These are phyloP conservation scores for Salvelinus alpinus DNA, from an alignment of 2,113 vertebrate species.

Conservation along the genomic window DNA sequence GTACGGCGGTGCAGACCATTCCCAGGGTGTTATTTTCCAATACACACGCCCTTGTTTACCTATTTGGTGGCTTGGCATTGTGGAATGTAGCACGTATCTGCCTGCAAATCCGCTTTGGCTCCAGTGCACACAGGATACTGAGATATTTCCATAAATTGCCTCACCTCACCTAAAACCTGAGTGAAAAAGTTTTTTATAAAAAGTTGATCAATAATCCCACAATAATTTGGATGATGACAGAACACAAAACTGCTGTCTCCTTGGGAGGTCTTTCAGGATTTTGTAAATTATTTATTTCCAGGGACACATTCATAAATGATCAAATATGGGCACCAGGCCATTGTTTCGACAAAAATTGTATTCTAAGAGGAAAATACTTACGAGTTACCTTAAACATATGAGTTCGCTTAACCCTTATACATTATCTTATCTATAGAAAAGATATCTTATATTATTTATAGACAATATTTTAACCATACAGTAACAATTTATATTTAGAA, in stretches of 20 bases:
- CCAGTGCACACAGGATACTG: slow-evolving; percentile 39
- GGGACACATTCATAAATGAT: too few relatives aligned
- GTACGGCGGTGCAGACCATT: slow-evolving; percentile 46
- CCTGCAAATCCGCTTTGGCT: slow-evolving; percentile 69
- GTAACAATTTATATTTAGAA: too few relatives aligned
- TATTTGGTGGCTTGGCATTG: slow-evolving; percentile 65
- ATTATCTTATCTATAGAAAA: too few relatives aligned
- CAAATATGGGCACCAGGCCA: too few relatives aligned
- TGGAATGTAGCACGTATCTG: slow-evolving; percentile 60
- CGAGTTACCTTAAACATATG: too few relatives aligned
- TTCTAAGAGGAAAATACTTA: too few relatives aligned
- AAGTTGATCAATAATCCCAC: slow-evolving; percentile 56
- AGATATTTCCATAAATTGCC: slow-evolving; percentile 61
- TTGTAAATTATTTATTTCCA: too few relatives aligned
- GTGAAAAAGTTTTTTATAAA: slow-evolving; percentile 52
- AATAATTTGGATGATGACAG: slow-evolving; percentile 32
- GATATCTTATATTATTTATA: too few relatives aligned
- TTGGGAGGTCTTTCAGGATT: not conserved
- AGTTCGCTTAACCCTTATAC: too few relatives aligned
- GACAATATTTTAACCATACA: too few relatives aligned
- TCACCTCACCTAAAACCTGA: slow-evolving; percentile 44
- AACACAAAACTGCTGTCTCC: not conserved
- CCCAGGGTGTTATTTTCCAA: slow-evolving; percentile 62
- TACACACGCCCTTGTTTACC: slow-evolving; percentile 65
- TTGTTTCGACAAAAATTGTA: too few relatives aligned